Base-by-base conservation (phyloP, 2,888 invertebrate species). In the Patella depressa region DNA sequence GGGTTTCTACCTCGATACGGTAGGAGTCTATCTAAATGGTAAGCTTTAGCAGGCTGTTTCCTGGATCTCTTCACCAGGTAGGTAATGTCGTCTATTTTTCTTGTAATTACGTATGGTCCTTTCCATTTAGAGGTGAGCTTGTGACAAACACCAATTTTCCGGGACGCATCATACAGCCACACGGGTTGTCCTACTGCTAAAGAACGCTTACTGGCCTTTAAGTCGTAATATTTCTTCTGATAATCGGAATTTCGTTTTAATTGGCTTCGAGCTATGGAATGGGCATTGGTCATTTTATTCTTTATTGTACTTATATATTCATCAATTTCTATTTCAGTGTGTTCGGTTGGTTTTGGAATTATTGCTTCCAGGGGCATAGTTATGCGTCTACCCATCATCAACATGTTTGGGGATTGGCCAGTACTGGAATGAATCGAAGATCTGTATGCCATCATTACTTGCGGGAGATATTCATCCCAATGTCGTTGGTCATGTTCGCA, bases 381-480 rank as follows among this genome's bases (percentile, higher is more conserved):
- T 9, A 79, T 55, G 19, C 81, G 79, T 7, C 74, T 24, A 3
- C 80, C 81, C n/a, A 81, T 70, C 34, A 80, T 55, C 78, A 83
- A 77, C 72, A 75, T 81, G 19, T 83, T 83, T 57, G 79, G 81
- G n/a, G 72, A 76, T 29, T 75, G 70, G 34, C 78, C 73, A n/a
- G 79, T 78, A n/a, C 55, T 76, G 11, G 70, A 29, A 54, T 83
- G 80, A 2, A 70, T 59, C 5, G 78, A 78, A 3, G 81, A 77
- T 69, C 79, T 54, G 59, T 83, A 83, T 15, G 80, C 80, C 79
- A 83, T 82, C 76, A 80, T 74, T 3, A 82, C 73, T 17, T 82
- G 79, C 3, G 76, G 81, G 2, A 82, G 76, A 53, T 78, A 78
- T 9, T 15, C 45, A 55, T 83, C 81, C 81, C 77, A 82, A 14